Evolutionary conservation across 2,797 vertebrate genomes (phyloP), one percentile per base, ranked within the genome.

Genomic region (Poeciliopsis paucimaculata): DNA sequence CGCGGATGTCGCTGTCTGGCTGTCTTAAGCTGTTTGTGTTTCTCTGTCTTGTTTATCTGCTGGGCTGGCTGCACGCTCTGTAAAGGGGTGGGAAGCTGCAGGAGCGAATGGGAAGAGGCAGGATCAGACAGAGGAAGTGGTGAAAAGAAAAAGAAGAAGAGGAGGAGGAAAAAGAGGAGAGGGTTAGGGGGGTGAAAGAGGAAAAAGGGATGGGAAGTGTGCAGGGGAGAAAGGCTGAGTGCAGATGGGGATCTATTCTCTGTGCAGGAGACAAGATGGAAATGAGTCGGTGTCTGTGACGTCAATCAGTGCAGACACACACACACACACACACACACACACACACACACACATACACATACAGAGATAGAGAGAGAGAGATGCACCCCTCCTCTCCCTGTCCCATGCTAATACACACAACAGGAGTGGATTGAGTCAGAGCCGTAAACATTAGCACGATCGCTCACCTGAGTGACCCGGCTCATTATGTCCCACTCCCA

Each of bases 281-380:
- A 93, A 94, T 93, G 90, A 93, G 93, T 93, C 90, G 93, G 91
- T 79, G 94, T 88, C 88, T 89, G 92, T 94, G 94, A 94, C 94
- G 94, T 94, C 94, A 94, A 93, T 94, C 93, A 92, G 87, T 74
- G 87, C 71, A 75, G 62, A 83, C 60, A 64, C 77, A 68, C 36
- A 26, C 18, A 5, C 89, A 91, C 82, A 89, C 90, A 86, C 90
- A 90, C 88, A 87, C 91, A 90, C 51, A 53, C 23, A 3, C 51
- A 26, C 51, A 2, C 57, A 53, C 73, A 2, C n/a, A 60, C 55
- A 5, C 51, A 53, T 23, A 8, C 57, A 43, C 75, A 5, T n/a
- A 60, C 55, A 13, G 4, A 6, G 64, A 74, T 1, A 45, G 43
- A 45, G 45, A 13, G 45, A 16, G 46, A 46, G 62, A 81, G 78